phyloP scores from a whole-genome alignment of 2,113 vertebrate genomes.

The mouse (Mus musculus) region GRCm39 chr16:73164001-73164500 shows the following conservation, averaged over 20 bases:
- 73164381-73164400: slow-evolving; percentile 54
- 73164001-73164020: background rate
- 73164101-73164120: background rate
- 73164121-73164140: slow-evolving; percentile 28
- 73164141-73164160: slow-evolving; percentile 20
- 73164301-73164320: slow-evolving; percentile 8
- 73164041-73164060: background rate
- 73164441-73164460: background rate
- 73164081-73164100: slow-evolving; percentile 8
- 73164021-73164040: background rate
- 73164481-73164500: slow-evolving; percentile 37
- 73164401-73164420: slow-evolving; percentile 45
- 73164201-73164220: slow-evolving; percentile 53
- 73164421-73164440: slow-evolving; percentile 58
- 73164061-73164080: slow-evolving; percentile 43
- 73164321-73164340: slow-evolving; percentile 43
- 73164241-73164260: slow-evolving; percentile 21
- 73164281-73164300: slow-evolving; percentile 41
- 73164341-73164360: slow-evolving; percentile 64
- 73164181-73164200: slow-evolving; percentile 53
- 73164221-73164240: slow-evolving; percentile 62
- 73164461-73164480: background rate
- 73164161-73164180: slow-evolving; percentile 54
- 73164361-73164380: slow-evolving; percentile 62
- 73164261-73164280: slow-evolving; percentile 64